Conservation (phyloP, 37 sponge, comb jelly and placozoan species). For the Tethya wilhelma region DNA sequence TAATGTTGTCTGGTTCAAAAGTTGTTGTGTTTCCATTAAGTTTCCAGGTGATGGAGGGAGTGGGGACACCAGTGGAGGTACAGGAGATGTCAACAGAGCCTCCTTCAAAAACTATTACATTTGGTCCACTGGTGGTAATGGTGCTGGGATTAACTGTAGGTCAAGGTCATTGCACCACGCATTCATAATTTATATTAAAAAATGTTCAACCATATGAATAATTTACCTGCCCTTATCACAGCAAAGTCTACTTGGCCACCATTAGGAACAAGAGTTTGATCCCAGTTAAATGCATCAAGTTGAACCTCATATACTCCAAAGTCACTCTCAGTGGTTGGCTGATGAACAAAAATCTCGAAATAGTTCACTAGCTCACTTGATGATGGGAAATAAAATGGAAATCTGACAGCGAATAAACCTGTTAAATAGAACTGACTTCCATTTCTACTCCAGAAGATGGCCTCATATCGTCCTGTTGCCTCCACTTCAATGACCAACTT, state of each 20-base stretch:
- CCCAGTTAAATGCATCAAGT: no score
- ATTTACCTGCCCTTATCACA: conserved; percentile 10
- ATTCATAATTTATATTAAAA: neutral
- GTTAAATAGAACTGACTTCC: no score
- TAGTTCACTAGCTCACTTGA: conserved; percentile 20
- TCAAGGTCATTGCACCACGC: neutral
- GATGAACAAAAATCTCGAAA: conserved; percentile 38
- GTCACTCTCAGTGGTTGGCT: conserved; percentile 9
- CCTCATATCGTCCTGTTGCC: conserved; percentile 30
- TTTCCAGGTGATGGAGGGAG: conserved; percentile 53
- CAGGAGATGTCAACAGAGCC: conserved; percentile 34
- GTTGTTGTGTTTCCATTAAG: neutral
- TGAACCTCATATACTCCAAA: conserved; percentile 17
- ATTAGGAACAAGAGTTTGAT: neutral
- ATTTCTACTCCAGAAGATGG: conserved; percentile 17
- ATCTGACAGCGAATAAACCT: no score
- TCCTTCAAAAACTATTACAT: conserved; percentile 24
- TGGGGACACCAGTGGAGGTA: conserved; percentile 29
- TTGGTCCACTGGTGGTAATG: neutral
- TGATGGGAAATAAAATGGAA: no score
- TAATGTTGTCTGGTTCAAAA: no score
- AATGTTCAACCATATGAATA: neutral
- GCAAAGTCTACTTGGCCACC: conserved; percentile 5
- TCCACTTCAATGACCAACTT: conserved; percentile 35
- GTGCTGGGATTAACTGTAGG: conserved; percentile 13